Evolutionary conservation across 1,140 invertebrate genomes (phyloP).

Genomic region (Microplitis mediator): DNA sequence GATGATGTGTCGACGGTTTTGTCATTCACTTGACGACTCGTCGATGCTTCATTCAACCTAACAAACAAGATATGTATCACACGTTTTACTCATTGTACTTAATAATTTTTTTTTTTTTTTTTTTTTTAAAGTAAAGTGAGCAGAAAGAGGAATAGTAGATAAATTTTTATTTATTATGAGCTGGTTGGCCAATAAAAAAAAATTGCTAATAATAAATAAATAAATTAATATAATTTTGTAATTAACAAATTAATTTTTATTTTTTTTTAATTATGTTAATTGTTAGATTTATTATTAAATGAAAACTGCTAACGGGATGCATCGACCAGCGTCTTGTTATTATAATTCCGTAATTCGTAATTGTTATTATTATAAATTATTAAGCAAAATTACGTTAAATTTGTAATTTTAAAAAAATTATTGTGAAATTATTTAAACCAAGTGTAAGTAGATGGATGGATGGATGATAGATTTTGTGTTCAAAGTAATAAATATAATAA

Average conservation of each 20-base stretch:
- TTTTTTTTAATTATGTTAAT: neutral
- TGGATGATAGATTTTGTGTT: too few relatives aligned
- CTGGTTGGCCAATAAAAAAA: neutral
- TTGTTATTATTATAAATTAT: too few relatives aligned
- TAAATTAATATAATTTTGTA: neutral
- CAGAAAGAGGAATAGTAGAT: slow-evolving; percentile 3
- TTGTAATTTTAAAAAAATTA: neutral
- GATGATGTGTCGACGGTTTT: slow-evolving; percentile 45
- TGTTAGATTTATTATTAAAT: slow-evolving; percentile 10
- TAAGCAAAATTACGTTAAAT: neutral
- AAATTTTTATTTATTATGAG: neutral
- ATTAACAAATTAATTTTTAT: neutral
- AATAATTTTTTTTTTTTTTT: neutral
- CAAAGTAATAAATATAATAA: neutral
- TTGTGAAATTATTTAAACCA: neutral
- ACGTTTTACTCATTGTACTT: neutral
- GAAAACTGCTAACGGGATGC: neutral
- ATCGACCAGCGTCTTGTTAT: slow-evolving; percentile 30
- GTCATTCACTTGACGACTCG: slow-evolving; percentile 54
- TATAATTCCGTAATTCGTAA: neutral
- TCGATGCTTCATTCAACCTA: slow-evolving; percentile 58
- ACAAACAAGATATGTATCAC: slow-evolving; percentile 40
- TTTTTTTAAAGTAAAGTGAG: neutral
- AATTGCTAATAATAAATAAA: neutral
- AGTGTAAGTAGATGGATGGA: neutral